Percentiles rank a stretch among this genome's conserved stretches.
phyloP scores from a whole-genome alignment of 23 tunicate genomes.

The Oikopleura albicans region DNA sequence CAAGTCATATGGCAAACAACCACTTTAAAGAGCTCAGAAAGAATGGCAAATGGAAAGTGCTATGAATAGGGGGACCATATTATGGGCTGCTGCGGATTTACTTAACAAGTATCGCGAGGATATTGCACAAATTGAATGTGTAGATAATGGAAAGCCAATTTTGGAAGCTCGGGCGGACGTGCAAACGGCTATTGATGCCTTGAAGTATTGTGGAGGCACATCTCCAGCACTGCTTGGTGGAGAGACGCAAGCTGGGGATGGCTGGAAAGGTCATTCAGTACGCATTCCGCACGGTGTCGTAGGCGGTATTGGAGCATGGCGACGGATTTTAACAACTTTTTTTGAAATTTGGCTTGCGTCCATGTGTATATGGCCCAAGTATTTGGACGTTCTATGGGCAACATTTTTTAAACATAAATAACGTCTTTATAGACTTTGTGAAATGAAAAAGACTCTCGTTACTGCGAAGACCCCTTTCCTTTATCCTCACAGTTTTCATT shows the following conservation, averaged over 20 bases:
- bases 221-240: slow-evolving; percentile 59
- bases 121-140: slow-evolving; percentile 52
- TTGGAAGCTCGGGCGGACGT: slow-evolving; percentile 69
- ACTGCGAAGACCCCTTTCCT: too few species aligned
- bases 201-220: slow-evolving; percentile 56
- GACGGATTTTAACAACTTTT: too few species aligned
- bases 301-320: slow-evolving; percentile 91
- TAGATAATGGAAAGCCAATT: slow-evolving; percentile 85
- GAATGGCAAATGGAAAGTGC: background rate
- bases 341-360: too few species aligned
- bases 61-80: background rate
- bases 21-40: background rate
- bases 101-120: slow-evolving; percentile 30
- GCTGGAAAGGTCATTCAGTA: slow-evolving; percentile 67
- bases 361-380: too few species aligned
- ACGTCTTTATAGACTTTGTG: too few species aligned
- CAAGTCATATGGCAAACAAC: too few species aligned
- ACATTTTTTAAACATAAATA: too few species aligned
- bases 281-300: slow-evolving; percentile 78
- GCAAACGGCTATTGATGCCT: slow-evolving; percentile 68
- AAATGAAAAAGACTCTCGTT: too few species aligned
- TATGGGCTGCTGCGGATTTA: background rate
- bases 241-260: slow-evolving; percentile 19
- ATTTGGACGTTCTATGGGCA: too few species aligned
- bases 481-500: too few species aligned